A percentile compares a stretch with the other conserved stretches of the same genome.
Conservation (phyloP, 2,888 invertebrate genomes). For the Carpatolechia fugitivella region DNA sequence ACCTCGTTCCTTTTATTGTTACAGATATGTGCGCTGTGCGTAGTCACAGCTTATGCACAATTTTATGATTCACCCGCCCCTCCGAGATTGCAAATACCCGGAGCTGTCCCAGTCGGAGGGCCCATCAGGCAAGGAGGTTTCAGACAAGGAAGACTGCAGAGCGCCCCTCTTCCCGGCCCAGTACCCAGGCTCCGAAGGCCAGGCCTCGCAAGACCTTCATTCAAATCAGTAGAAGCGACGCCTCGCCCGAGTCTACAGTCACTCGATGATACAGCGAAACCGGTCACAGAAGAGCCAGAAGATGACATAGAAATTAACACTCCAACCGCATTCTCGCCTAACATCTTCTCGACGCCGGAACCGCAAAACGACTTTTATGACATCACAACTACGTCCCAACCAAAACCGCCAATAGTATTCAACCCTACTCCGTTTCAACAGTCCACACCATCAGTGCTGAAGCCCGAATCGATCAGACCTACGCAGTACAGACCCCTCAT, state of each 20-base stretch:
- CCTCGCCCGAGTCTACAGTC: conserved; percentile 69
- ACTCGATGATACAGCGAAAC: conserved; percentile 78
- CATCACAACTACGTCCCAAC: conserved; percentile 67
- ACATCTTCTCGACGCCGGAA: conserved; percentile 62
- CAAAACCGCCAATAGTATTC: conserved; percentile 66
- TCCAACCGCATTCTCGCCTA: conserved; percentile 70
- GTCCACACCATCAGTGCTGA: conserved; percentile 54
- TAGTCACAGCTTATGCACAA: conserved; percentile 75
- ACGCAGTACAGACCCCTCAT: conserved; percentile 68
- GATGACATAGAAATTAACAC: conserved; percentile 79
- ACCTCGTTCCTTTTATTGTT: conserved; percentile 28
- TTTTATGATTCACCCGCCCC: conserved; percentile 77
- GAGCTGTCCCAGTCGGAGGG: conserved; percentile 75
- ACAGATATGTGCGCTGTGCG: conserved; percentile 74
- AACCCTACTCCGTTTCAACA: conserved; percentile 65
- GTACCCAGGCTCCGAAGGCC: conserved; percentile 60
- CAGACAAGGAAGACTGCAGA: conserved; percentile 57
- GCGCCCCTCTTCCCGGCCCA: conserved; percentile 47
- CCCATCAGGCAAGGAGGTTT: conserved; percentile 54
- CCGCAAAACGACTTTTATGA: conserved; percentile 71
- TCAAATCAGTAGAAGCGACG: conserved; percentile 67
- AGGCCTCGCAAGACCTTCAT: conserved; percentile 64
- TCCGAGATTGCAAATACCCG: conserved; percentile 83
- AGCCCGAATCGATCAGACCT: conserved; percentile 65
- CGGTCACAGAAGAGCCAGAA: conserved; percentile 84